Evolutionary conservation across 2,888 invertebrate genomes (phyloP).

Genomic region (Diogma glabrata): DNA sequence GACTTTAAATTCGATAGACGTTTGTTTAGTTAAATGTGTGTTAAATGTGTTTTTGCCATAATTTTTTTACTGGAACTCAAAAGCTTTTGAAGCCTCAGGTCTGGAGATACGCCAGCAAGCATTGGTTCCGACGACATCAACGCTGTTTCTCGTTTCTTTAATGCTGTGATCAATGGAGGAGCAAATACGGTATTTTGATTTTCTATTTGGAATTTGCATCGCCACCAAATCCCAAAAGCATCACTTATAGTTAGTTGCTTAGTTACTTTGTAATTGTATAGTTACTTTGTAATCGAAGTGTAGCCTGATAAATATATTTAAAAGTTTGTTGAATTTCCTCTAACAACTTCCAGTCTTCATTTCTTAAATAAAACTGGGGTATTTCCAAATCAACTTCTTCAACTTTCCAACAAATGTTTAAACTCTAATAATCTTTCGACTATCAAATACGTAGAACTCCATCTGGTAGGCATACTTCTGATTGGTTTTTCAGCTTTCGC

Average conservation of each 20-base stretch:
- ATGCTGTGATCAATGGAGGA: conserved; percentile 3
- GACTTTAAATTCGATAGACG: conserved; percentile 1
- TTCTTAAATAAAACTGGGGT: background rate
- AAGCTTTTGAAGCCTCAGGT: background rate
- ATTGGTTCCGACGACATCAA: background rate
- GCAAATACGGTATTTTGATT: background rate
- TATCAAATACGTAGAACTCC: conserved; percentile 2
- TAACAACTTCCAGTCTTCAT: conserved; percentile 1
- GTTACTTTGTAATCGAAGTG: conserved; percentile 3
- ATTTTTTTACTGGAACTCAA: background rate
- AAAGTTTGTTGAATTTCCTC: background rate
- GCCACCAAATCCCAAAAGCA: conserved; percentile 1
- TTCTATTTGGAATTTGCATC: conserved; percentile 1
- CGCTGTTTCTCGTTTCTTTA: background rate
- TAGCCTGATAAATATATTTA: conserved; percentile 3
- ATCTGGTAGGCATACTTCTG: conserved; percentile 4
- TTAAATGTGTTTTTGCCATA: conserved; percentile 1
- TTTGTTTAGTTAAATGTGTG: background rate
- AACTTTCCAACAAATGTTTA: background rate
- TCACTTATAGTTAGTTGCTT: conserved; percentile 1
- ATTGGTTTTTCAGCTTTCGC: conserved; percentile 1
- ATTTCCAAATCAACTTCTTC: background rate
- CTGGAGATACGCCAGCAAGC: background rate
- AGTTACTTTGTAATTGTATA: no score
- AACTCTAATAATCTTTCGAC: background rate